Conservation (phyloP, 2,888 invertebrate genomes). For the Creontiades dilutus region DNA sequence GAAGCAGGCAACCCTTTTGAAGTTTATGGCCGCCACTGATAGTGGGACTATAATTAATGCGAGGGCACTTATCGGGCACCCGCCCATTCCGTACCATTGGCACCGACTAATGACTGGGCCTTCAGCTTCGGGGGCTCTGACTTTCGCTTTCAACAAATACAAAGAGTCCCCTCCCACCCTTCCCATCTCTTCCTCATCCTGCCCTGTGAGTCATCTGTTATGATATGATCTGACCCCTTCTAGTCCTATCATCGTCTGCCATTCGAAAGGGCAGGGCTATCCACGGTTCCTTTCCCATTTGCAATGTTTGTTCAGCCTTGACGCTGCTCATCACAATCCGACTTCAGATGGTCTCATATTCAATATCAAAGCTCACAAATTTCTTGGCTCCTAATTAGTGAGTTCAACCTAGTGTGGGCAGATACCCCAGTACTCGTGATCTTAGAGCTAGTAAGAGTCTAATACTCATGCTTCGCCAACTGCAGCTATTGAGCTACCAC, state of each 20-base stretch:
- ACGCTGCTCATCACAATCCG: too few relatives aligned
- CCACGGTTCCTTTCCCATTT: not conserved
- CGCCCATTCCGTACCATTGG: slow-evolving; percentile 35
- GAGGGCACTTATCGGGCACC: slow-evolving; percentile 37
- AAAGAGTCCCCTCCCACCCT: not conserved
- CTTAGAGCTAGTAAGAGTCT: too few relatives aligned
- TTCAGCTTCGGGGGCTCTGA: not conserved
- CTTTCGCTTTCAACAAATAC: slow-evolving; percentile 49
- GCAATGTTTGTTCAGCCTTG: too few relatives aligned
- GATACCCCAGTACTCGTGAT: too few relatives aligned
- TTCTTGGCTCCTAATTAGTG: too few relatives aligned
- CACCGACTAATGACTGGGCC: slow-evolving; percentile 44
- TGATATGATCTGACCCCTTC: slow-evolving; percentile 19
- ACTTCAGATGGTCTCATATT: too few relatives aligned
- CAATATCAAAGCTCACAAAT: too few relatives aligned
- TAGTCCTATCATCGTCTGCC: not conserved
- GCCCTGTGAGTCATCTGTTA: slow-evolving; percentile 41
- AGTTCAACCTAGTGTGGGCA: too few relatives aligned
- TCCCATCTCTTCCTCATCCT: not conserved
- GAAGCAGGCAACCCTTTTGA: slow-evolving; percentile 28
- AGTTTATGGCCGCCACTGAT: slow-evolving; percentile 49
- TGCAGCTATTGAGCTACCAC: too few relatives aligned
- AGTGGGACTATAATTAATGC: slow-evolving; percentile 54
- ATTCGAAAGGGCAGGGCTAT: not conserved
- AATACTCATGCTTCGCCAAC: too few relatives aligned